Conservation (phyloP, 1,140 invertebrate species). For the Vanessa tameamea region DNA sequence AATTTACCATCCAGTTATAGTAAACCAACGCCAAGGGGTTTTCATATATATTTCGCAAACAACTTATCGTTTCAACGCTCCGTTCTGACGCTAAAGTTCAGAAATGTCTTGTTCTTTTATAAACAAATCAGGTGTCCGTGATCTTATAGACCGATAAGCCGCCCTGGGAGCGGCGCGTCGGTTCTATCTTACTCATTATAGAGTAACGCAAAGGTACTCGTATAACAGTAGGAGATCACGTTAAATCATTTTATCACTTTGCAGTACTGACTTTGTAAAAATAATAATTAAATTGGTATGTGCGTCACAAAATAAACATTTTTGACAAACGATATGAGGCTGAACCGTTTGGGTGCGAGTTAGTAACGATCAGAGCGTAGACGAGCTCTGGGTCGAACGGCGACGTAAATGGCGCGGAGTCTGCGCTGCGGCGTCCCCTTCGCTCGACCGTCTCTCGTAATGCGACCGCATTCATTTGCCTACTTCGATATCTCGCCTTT, state of each 20-base stretch:
- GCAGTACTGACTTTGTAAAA: too few relatives aligned
- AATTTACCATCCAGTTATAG: neutral
- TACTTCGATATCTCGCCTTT: conserved; percentile 6
- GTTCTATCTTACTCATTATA: neutral
- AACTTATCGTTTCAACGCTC: neutral
- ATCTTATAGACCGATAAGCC: conserved; percentile 5
- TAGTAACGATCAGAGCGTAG: neutral
- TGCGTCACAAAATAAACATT: neutral
- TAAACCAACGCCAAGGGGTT: conserved; percentile 11
- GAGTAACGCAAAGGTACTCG: too few relatives aligned
- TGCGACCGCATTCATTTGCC: conserved; percentile 18
- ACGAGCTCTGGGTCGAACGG: neutral
- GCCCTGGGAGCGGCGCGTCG: neutral
- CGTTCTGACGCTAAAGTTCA: conserved; percentile 14
- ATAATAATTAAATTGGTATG: too few relatives aligned
- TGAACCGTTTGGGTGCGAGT: neutral
- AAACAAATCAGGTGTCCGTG: conserved; percentile 20
- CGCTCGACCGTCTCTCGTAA: conserved; percentile 1
- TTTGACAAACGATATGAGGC: too few relatives aligned
- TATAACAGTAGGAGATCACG: too few relatives aligned
- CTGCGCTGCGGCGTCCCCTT: neutral
- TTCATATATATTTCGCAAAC: conserved; percentile 15
- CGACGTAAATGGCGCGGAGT: neutral
- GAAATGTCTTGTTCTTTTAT: conserved; percentile 17
- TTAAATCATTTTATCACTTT: too few relatives aligned